Base-by-base conservation (phyloP, 2,113 vertebrate genomes). In the Chunga burmeisteri region DNA sequence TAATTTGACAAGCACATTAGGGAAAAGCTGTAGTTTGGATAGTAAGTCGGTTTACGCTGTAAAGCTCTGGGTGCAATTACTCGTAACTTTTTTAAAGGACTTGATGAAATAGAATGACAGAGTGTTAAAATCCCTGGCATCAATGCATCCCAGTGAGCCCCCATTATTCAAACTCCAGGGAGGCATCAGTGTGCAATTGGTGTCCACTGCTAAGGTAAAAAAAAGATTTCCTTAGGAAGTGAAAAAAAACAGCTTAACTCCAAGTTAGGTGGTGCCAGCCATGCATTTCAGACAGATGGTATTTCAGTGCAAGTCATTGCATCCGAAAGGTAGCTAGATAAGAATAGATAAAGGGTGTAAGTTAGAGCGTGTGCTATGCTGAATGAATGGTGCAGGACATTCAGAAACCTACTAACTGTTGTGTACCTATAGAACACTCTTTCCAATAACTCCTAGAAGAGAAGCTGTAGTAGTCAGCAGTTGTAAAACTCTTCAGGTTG, bases 141-240 rank as follows among this genome's bases (percentile, higher is more conserved):
- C 8, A 47, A 1, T 42, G 18, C 7, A 56, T 50, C 27, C 6
- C n/a, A 72, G 1, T 32, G 7, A 50, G 5, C 14, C 2, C 4
- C 11, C 6, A 0, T 16, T 55, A 36, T 1, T 1, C 10, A 74
- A 46, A 25, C 4, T 36, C n/a, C 38, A 49, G 17, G 7, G 38
- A 63, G 7, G 5, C 38, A 7, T 21, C 25, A 40, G 13, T 34
- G 6, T 52, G 20, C 8, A 59, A 7, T 3, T 67, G 5, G 5
- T 59, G 18, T 26, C 15, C 19, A 20, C 4, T 56, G 29, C 8
- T 20, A 30, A 63, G 5, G 6, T 9, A 74, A 81, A 80, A 7
- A 1, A 10, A 61, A 78, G 11, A 49, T 20, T 68, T 61, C 7
- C 36, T 73, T 50, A 65, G 7, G 9, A 40, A 65, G 2, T 34